phyloP scores from a whole-genome alignment of 2,888 invertebrate genomes.

The Myopa tessellatipennis region DNA sequence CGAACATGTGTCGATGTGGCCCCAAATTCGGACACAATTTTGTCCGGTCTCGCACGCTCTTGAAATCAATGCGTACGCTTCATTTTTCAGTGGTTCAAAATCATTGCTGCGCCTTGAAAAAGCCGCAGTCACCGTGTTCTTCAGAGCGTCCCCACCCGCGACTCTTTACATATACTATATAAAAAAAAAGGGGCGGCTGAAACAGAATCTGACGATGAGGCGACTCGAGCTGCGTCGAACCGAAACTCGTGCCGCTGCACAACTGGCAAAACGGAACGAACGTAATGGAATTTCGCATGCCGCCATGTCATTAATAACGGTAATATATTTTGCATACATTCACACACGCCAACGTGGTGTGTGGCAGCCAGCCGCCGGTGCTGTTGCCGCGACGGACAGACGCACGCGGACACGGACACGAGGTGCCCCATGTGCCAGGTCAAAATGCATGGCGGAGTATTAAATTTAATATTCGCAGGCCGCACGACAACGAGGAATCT shows the following conservation, averaged over 20 bases:
- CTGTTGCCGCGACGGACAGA: neutral
- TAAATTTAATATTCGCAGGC: no score
- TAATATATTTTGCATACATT: slow-evolving; percentile 51
- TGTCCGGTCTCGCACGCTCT: no score
- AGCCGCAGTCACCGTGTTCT: no score
- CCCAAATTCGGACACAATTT: no score
- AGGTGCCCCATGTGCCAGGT: neutral
- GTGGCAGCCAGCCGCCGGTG: slow-evolving; percentile 21
- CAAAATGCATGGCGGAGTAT: slow-evolving; percentile 21
- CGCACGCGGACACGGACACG: neutral
- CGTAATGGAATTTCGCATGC: slow-evolving; percentile 52
- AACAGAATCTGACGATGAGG: no score
- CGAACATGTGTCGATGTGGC: no score
- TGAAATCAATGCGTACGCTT: no score
- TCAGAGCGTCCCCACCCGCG: no score
- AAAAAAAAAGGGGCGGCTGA: no score
- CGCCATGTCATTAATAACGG: slow-evolving; percentile 54
- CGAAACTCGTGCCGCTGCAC: neutral
- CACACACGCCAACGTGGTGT: slow-evolving; percentile 34
- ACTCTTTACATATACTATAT: no score
- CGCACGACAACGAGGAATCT: neutral
- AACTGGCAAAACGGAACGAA: slow-evolving; percentile 44
- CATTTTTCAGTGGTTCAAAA: no score
- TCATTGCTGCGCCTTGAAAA: no score
- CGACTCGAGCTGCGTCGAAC: neutral